phyloP scores from a whole-genome alignment of 2,888 invertebrate genomes.

The Diplazon laetatorius region DNA sequence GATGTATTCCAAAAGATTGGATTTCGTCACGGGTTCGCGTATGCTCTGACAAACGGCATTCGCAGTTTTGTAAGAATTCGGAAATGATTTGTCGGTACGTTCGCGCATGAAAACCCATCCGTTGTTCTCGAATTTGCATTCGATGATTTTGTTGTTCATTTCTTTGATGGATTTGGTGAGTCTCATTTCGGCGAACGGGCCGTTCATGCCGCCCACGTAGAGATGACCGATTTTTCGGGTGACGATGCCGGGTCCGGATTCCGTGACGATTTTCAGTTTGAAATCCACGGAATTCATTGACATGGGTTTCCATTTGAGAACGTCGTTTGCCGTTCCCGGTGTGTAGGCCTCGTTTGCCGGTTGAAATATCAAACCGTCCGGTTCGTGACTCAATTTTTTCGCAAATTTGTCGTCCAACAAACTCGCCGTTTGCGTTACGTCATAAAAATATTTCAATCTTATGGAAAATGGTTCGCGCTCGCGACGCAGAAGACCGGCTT shows the following conservation, averaged over 20 bases:
- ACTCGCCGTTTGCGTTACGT: slow-evolving; percentile 87
- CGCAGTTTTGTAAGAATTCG: slow-evolving; percentile 95
- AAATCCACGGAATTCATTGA: slow-evolving; percentile 98
- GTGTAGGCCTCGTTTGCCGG: slow-evolving; percentile 94
- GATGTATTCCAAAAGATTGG: slow-evolving; percentile 90
- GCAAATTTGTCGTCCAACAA: slow-evolving; percentile 93
- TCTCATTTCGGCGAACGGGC: slow-evolving; percentile 89
- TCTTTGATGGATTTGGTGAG: slow-evolving; percentile 90
- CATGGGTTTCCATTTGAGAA: slow-evolving; percentile 99
- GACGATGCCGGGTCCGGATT: slow-evolving; percentile 88
- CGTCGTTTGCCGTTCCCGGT: slow-evolving; percentile 91
- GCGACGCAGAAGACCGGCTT: slow-evolving; percentile 89
- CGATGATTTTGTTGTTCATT: slow-evolving; percentile 96
- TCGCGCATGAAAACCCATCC: slow-evolving; percentile 98
- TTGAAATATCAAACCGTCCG: slow-evolving; percentile 99
- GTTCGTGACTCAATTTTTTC: slow-evolving; percentile 93
- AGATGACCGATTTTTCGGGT: slow-evolving; percentile 88
- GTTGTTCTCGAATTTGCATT: slow-evolving; percentile 92
- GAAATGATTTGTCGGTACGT: slow-evolving; percentile 97
- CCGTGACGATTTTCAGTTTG: slow-evolving; percentile 90
- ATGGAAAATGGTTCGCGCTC: slow-evolving; percentile 94
- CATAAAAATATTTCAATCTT: slow-evolving; percentile 96
- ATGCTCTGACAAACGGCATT: slow-evolving; percentile 94
- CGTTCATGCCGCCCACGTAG: slow-evolving; percentile 89
- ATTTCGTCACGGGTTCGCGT: slow-evolving; percentile 92